Conservation (phyloP, 2,797 vertebrate species). For the Coluber constrictor region DNA sequence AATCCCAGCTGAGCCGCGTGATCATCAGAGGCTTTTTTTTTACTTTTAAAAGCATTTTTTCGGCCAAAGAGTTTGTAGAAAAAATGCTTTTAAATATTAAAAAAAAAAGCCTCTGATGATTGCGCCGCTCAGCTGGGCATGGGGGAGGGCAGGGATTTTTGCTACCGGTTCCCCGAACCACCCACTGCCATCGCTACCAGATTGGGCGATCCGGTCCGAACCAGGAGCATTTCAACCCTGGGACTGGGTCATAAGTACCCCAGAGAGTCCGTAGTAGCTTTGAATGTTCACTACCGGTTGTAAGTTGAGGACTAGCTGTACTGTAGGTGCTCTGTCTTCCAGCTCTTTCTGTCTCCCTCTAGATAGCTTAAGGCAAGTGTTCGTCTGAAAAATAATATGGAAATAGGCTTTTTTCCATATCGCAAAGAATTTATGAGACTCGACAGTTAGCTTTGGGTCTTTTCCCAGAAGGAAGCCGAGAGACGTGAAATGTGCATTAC, state of each 20-base stretch:
- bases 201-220: no score
- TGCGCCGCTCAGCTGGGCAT: no score
- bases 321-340: background rate
- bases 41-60: no score
- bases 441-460: accelerated
- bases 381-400: background rate
- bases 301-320: background rate
- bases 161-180: no score
- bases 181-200: no score
- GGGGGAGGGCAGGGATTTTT: no score
- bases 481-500: background rate
- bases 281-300: background rate
- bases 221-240: background rate
- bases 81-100: no score
- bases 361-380: background rate
- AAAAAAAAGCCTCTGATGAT: no score
- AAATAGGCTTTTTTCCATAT: background rate
- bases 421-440: background rate
- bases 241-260: background rate
- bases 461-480: background rate
- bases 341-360: accelerated
- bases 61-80: no score
- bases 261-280: background rate
- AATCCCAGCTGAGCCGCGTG: no score
- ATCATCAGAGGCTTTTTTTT: no score